Percentiles rank a stretch among this genome's conserved stretches.
Evolutionary conservation across 2,888 invertebrate species (phyloP).

Genomic region (Drosophila stalkeri): DNA sequence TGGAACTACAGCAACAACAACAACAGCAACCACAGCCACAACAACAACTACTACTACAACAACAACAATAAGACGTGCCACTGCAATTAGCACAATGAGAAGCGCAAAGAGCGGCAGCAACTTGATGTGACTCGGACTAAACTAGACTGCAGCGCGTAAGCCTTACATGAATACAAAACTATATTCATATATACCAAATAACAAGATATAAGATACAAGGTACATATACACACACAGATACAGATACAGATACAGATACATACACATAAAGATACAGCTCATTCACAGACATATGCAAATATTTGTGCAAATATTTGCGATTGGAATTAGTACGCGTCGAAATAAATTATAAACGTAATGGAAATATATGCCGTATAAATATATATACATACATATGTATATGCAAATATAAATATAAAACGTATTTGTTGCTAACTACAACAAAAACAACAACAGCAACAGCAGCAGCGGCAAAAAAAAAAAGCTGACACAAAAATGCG

Average conservation of each 20-base stretch:
- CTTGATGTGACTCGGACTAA: background rate
- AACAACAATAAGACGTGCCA: constrained; percentile 2
- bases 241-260: constrained; percentile 24
- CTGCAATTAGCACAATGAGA: constrained; percentile 25
- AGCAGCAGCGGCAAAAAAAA: constrained; percentile 20
- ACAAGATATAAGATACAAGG: constrained; percentile 24
- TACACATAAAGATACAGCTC: constrained; percentile 1
- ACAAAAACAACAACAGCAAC: constrained; percentile 28
- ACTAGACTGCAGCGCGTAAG: constrained; percentile 40
- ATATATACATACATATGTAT: background rate
- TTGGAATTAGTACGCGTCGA: constrained; percentile 72
- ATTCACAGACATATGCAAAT: constrained; percentile 57
- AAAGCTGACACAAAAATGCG: constrained; percentile 62
- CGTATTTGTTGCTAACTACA: constrained; percentile 41
- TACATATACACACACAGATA: constrained; percentile 24
- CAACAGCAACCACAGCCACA: background rate
- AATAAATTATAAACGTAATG: constrained; percentile 57
- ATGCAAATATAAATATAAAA: constrained; percentile 21
- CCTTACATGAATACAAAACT: constrained; percentile 49
- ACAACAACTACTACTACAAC: constrained; percentile 1
- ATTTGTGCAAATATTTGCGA: constrained; percentile 68
- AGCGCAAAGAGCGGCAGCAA: constrained; percentile 23
- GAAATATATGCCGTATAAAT: constrained; percentile 30
- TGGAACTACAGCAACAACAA: constrained; percentile 4
- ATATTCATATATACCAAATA: constrained; percentile 9